Conservation (phyloP, 2,888 invertebrate genomes). For the Hyles lineata region DNA sequence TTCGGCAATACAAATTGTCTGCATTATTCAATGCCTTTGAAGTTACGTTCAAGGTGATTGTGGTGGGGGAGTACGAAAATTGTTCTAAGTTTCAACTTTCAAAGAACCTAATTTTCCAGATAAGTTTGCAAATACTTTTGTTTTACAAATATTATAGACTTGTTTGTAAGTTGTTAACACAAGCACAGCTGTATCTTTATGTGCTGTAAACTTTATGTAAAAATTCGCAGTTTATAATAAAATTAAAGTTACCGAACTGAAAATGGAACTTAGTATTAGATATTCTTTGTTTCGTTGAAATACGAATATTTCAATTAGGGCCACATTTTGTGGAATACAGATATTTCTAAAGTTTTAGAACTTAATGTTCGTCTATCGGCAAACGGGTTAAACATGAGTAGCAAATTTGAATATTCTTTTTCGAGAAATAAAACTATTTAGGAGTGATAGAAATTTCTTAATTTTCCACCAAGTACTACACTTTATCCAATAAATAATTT, state of each 20-base stretch:
- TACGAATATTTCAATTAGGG: neutral
- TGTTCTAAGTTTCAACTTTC: constrained; percentile 3
- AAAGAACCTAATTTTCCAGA: neutral
- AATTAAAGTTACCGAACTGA: too few relatives aligned
- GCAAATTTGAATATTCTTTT: too few relatives aligned
- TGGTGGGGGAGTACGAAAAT: constrained; percentile 12
- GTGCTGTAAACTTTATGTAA: neutral
- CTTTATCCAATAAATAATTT: too few relatives aligned
- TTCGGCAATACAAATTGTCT: constrained; percentile 58
- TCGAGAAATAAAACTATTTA: too few relatives aligned
- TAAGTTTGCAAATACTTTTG: constrained; percentile 8
- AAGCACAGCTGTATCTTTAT: neutral
- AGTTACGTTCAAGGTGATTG: constrained; percentile 42
- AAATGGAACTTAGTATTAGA: too few relatives aligned
- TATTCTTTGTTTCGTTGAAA: neutral
- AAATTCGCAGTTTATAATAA: too few relatives aligned
- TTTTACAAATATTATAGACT: neutral
- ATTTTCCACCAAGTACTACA: too few relatives aligned
- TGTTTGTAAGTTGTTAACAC: neutral
- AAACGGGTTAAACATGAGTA: too few relatives aligned
- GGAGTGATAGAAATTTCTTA: too few relatives aligned
- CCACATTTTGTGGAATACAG: too few relatives aligned
- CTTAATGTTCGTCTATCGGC: too few relatives aligned
- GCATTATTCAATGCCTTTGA: constrained; percentile 53
- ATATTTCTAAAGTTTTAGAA: too few relatives aligned